Evolutionary conservation across 2,113 vertebrate genomes (phyloP).

Genomic region (Brachypteracias leptosomus): DNA sequence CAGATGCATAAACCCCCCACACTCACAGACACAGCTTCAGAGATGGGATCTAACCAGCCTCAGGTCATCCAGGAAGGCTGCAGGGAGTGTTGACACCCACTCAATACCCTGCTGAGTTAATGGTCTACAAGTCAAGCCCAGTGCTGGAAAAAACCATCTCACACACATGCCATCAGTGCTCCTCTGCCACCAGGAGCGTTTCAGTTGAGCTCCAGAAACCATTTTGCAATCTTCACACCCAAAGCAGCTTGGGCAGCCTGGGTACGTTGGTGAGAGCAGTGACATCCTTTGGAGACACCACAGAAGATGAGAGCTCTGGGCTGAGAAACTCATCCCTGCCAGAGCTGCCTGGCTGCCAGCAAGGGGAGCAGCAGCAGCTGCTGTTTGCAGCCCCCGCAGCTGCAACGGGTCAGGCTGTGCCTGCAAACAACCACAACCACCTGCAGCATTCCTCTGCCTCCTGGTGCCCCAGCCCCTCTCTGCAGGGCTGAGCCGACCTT

Average conservation of each 20-base stretch:
- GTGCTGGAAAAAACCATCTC: background rate
- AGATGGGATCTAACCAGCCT: background rate
- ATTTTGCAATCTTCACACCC: background rate
- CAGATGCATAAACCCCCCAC: rapidly evolving
- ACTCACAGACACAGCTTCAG: background rate
- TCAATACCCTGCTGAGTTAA: background rate
- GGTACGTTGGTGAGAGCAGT: background rate
- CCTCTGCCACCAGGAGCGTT: background rate
- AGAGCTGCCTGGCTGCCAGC: background rate
- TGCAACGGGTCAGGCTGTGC: background rate
- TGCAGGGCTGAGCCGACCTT: background rate
- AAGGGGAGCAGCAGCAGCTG: background rate
- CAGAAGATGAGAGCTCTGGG: background rate
- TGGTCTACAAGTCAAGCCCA: background rate
- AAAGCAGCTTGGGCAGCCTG: background rate
- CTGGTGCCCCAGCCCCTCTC: background rate
- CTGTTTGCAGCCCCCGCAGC: conserved; percentile 7
- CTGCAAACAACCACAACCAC: background rate
- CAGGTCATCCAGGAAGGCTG: background rate
- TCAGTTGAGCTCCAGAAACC: background rate
- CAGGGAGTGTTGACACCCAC: background rate
- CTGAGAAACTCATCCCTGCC: background rate
- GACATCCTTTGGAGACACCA: background rate
- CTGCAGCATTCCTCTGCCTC: background rate
- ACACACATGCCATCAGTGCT: background rate